Base-by-base conservation (phyloP, 1,140 invertebrate species). In the Drosophila setifemur region DNA sequence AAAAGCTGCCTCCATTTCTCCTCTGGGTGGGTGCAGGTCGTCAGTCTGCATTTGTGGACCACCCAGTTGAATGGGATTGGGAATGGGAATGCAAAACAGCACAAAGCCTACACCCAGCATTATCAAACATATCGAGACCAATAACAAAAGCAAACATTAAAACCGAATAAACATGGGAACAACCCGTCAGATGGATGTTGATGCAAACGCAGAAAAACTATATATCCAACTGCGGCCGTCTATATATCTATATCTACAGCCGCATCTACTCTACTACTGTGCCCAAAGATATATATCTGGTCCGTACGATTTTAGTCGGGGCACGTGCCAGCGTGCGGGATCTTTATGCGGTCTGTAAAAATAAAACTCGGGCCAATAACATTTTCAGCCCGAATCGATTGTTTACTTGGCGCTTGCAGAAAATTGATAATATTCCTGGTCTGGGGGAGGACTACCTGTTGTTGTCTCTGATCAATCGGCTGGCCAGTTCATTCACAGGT, bases 341-440 rank as follows among this genome's bases (percentile, higher is more conserved):
- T 63, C 29, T 58, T 28, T 42, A n/a, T 35, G 16, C 29, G 26
- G 29, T 40, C 44, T 82, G 67, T 82, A 72, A 82, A 81, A 82
- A 81, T 78, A 78, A 77, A 67, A 57, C 39, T 31, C 70, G 21
- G 70, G 69, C 48, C 33, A 77, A 52, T 78, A 67, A 70, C 43
- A 77, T 68, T 68, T 60, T 66, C 28, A 23, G 33, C 28, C 26
- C 44, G 43, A 63, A 83, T 83, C 77, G 71, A 83, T 82, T 85
- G 78, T 73, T 82, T 82, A 82, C 76, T 55, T 61, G 39, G 25
- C 50, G 40, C 50, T 48, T 60, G 53, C 50, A 75, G 33, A 74
- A 79, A 83, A 82, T 78, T 82, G 57, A 83, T 85, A 64, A 83
- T 77, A 70, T 61, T 75, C 49, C 25, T 42, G 52, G 43, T 28